Conservation (phyloP, 2,888 invertebrate species). For the Nudaria mundana region DNA sequence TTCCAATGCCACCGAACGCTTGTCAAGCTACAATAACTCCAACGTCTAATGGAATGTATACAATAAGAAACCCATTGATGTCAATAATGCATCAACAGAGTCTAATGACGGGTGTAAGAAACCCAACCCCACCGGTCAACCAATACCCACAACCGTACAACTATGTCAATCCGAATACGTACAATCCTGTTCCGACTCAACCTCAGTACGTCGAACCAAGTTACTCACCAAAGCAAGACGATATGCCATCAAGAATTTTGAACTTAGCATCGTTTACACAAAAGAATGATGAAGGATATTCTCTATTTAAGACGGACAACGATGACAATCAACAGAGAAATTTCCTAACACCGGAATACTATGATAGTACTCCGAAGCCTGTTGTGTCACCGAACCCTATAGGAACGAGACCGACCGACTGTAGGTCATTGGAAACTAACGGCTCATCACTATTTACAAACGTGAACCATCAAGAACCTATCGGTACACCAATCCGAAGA, state of each 20-base stretch:
- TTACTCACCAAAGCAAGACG: conserved; percentile 48
- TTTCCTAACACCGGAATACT: conserved; percentile 59
- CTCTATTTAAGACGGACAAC: conserved; percentile 59
- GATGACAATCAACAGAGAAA: conserved; percentile 57
- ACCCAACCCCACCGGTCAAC: conserved; percentile 43
- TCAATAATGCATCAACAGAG: conserved; percentile 75
- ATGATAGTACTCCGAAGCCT: conserved; percentile 53
- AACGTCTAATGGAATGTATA: conserved; percentile 87
- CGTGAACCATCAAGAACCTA: conserved; percentile 55
- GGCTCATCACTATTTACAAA: conserved; percentile 61
- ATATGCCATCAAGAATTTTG: conserved; percentile 61
- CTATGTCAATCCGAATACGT: conserved; percentile 56
- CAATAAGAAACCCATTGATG: conserved; percentile 88
- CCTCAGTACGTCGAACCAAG: conserved; percentile 35
- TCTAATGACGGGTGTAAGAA: conserved; percentile 47
- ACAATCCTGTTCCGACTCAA: conserved; percentile 35
- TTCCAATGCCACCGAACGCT: conserved; percentile 71
- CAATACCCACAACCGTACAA: conserved; percentile 54
- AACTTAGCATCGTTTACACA: conserved; percentile 72
- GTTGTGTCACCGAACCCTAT: conserved; percentile 70
- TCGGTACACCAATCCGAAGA: conserved; percentile 43
- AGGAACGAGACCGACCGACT: conserved; percentile 57
- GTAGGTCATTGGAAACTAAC: conserved; percentile 39
- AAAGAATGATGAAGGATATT: conserved; percentile 73
- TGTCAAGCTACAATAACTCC: conserved; percentile 78